Base-by-base conservation (phyloP, 2,113 vertebrate species). In the Clarias magur region DNA sequence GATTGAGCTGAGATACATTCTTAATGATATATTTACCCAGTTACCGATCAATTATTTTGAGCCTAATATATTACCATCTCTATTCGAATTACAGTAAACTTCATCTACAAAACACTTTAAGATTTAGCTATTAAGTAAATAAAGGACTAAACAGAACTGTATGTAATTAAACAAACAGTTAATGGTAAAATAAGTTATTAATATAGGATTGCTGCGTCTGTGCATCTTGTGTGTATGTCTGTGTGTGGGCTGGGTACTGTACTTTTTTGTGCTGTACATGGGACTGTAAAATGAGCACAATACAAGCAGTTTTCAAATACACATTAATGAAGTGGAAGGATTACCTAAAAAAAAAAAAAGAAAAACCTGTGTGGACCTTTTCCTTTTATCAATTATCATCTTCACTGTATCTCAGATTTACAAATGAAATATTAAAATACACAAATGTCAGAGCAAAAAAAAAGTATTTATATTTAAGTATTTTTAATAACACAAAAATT, bases 101-200 rank as follows among this genome's bases (percentile, higher is more conserved):
- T 21, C 48, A 63, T 73, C 34, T 59, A 67, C 34, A 63, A 72
- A 65, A 30, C 48, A n/a, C 57, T 65, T 34, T 56, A 72, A 82
- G 76, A 56, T 67, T 80, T 25, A 57, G 63, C 82, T 62, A 25
- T 34, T 67, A 30, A 84, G 25, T 59, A 85, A 80, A 59, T 75
- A 53, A 85, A 72, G 23, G 13, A 27, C 27, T 34, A 81, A 63
- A 85, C 19, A 84, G 57, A 19, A 81, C 83, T 82, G 42, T 60
- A 76, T 72, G 85, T 82, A 87, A 82, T 85, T 87, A 84, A 79
- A 57, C 72, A 78, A 9, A 82, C 80, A 38, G 63, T 70, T 80
- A 19, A 80, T 23, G 21, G 86, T 75, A 89, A 86, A 75, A 88
- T 83, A 17, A 79, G 63, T 83, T 83, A 67, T 42, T 83, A 27